Percentiles rank a stretch among this genome's conserved stretches.
These are phyloP conservation scores for Dusona sp. DNA, from an alignment of 2,888 invertebrate species.

Conservation along the genomic window DNA sequence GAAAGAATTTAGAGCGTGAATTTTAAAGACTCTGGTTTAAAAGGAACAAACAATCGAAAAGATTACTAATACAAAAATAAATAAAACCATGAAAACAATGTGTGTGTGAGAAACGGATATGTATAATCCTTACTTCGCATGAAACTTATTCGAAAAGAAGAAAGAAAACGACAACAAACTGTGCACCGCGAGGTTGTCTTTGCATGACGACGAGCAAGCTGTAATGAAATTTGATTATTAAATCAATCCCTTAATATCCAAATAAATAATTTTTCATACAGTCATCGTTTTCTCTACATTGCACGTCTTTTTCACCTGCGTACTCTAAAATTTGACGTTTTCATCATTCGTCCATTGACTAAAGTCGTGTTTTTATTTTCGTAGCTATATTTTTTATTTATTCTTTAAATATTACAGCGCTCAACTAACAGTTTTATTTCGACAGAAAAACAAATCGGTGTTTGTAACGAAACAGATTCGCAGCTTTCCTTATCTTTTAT, in stretches of 20 bases:
- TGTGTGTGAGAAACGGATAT: slow-evolving; percentile 55
- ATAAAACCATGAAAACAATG: not conserved
- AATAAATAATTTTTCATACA: slow-evolving; percentile 80
- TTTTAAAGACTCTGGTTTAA: slow-evolving; percentile 60
- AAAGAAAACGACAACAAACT: slow-evolving; percentile 24
- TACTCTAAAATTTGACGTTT: not conserved
- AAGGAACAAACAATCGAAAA: slow-evolving; percentile 24
- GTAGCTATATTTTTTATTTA: slow-evolving; percentile 25
- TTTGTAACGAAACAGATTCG: slow-evolving; percentile 9
- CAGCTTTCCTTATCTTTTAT: slow-evolving; percentile 1
- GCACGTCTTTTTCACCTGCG: slow-evolving; percentile 16
- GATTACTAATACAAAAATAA: not conserved
- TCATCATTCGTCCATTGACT: not conserved
- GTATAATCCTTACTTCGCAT: slow-evolving; percentile 54
- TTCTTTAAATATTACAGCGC: slow-evolving; percentile 50
- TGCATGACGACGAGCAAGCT: slow-evolving; percentile 50
- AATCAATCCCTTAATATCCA: slow-evolving; percentile 69
- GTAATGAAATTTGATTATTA: slow-evolving; percentile 58
- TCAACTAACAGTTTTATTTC: slow-evolving; percentile 32
- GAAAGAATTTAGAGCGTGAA: slow-evolving; percentile 26
- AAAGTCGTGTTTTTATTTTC: not conserved
- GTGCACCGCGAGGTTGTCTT: slow-evolving; percentile 48
- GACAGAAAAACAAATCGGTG: slow-evolving; percentile 10
- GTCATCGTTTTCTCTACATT: slow-evolving; percentile 57
- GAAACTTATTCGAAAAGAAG: slow-evolving; percentile 42